phyloP scores from a whole-genome alignment of 2,797 vertebrate species.

The Gymnothorax javanicus region DNA sequence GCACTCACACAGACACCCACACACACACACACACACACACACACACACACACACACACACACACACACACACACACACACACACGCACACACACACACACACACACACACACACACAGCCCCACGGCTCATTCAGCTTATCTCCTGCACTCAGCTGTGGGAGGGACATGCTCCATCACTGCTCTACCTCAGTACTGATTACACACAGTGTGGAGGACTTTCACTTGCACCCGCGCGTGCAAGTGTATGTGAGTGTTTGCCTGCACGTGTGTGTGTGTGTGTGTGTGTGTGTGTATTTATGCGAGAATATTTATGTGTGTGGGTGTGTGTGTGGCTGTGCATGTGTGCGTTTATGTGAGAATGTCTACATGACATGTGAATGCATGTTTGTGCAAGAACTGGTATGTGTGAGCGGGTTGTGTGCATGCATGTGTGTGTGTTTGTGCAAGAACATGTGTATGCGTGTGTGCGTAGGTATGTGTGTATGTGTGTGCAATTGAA shows the following conservation, averaged over 20 bases:
- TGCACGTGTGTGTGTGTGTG: not conserved
- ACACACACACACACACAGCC: not conserved
- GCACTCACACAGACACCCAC: no score
- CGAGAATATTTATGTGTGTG: not conserved
- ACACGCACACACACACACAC: no score
- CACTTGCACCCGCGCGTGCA: not conserved
- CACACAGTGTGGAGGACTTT: slow-evolving; percentile 33
- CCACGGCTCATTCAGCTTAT: slow-evolving; percentile 30
- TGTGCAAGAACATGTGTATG: not conserved
- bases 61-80: no score
- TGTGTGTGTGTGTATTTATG: not conserved
- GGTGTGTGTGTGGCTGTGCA: not conserved
- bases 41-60: no score
- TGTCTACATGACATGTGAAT: no score
- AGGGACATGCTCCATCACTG: slow-evolving; percentile 47
- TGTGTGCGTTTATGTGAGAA: no score
- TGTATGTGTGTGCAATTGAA: not conserved
- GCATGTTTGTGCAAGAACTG: no score
- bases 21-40: no score
- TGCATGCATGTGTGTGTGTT: not conserved
- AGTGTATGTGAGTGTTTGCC: no score
- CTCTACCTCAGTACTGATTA: slow-evolving; percentile 65
- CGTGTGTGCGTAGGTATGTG: not conserved
- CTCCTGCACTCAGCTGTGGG: slow-evolving; percentile 32
- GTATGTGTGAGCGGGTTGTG: not conserved